A percentile compares a stretch with the other conserved stretches of the same genome.
These are phyloP conservation scores for Muscicapa striata DNA, from an alignment of 2,797 vertebrate genomes.

Conservation along the genomic window DNA sequence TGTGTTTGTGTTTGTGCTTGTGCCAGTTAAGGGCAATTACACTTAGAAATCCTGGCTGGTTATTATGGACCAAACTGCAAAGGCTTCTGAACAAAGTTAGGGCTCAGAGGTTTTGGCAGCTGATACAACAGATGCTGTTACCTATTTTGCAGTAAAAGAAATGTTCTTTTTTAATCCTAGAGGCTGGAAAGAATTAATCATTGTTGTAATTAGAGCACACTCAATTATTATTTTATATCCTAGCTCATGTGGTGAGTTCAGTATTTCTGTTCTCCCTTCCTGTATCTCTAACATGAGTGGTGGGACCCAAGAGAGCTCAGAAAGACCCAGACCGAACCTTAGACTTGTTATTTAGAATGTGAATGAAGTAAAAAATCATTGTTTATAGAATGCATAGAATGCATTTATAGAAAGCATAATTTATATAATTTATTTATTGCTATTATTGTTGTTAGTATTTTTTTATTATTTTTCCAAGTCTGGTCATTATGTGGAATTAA, in stretches of 20 bases:
- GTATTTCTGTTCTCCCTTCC: neutral
- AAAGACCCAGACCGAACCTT: neutral
- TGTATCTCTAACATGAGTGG: neutral
- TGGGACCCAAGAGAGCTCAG: neutral
- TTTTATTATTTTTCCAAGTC: neutral
- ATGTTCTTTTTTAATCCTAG: neutral
- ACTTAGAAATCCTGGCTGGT: conserved; percentile 5
- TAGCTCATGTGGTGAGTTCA: neutral
- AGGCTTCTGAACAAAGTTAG: neutral
- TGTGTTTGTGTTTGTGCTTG: neutral
- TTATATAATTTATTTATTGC: too few species aligned
- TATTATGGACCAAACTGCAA: neutral
- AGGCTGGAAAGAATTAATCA: conserved; percentile 15
- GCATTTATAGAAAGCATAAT: too few species aligned
- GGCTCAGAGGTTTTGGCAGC: neutral
- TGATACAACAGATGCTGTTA: neutral
- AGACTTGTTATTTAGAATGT: neutral
- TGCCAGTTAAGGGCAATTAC: conserved; percentile 24
- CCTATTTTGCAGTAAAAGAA: neutral
- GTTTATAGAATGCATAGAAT: neutral
- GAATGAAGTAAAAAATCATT: neutral
- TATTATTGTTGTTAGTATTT: neutral
- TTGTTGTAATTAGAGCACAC: neutral
- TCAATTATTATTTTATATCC: neutral
- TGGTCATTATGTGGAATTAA: neutral